A percentile compares a stretch with the other conserved stretches of the same genome.
Conservation (phyloP, 2,888 invertebrate species). For the Ctenicera cuprea region DNA sequence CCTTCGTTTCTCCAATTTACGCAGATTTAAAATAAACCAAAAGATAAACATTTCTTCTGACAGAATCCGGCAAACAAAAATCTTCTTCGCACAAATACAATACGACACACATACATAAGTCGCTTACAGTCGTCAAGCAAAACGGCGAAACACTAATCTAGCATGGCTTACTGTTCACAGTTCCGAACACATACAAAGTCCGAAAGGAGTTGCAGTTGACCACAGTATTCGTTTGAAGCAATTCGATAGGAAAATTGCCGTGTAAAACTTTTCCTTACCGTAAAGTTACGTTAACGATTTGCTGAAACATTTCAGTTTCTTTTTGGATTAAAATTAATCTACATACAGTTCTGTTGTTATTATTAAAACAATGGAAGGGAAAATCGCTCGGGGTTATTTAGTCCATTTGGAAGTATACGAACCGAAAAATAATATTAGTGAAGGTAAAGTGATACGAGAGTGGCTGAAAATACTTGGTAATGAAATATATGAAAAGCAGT, state of each 20-base stretch:
- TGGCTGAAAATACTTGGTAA: constrained; percentile 28
- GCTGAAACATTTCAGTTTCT: background rate
- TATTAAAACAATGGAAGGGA: constrained; percentile 6
- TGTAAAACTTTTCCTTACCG: too few species aligned
- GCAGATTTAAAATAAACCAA: constrained; percentile 9
- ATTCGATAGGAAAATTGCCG: constrained; percentile 9
- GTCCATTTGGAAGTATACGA: constrained; percentile 3
- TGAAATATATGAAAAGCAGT: constrained; percentile 46
- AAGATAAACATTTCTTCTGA: constrained; percentile 7
- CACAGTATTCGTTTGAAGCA: background rate
- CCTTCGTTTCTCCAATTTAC: constrained; percentile 2
- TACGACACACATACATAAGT: background rate
- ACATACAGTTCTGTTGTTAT: background rate
- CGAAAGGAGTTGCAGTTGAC: background rate
- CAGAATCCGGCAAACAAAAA: background rate
- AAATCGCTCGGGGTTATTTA: constrained; percentile 16
- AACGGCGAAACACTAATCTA: constrained; percentile 6
- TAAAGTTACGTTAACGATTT: too few species aligned
- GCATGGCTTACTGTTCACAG: constrained; percentile 12
- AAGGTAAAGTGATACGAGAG: constrained; percentile 25
- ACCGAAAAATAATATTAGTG: constrained; percentile 28
- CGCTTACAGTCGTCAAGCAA: background rate
- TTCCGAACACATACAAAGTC: constrained; percentile 5
- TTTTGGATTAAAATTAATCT: constrained; percentile 1
- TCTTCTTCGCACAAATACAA: background rate